Evolutionary conservation across 2,113 vertebrate species (phyloP).

Genomic region (Epinephelus moara): DNA sequence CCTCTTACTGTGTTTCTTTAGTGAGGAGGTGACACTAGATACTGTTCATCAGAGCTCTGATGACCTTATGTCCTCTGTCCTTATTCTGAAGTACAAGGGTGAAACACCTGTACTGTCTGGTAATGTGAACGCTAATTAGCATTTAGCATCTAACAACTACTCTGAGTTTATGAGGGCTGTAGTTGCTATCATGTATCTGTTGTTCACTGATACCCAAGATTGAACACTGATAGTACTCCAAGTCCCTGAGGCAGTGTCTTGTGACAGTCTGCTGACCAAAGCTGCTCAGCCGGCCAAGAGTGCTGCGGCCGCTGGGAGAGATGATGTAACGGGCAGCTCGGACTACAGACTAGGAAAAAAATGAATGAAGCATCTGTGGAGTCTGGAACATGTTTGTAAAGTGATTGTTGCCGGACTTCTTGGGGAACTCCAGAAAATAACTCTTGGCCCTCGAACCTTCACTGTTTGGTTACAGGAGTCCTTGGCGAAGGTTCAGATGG

Average conservation of each 20-base stretch:
- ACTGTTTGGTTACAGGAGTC: background rate
- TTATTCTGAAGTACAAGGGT: too few relatives aligned
- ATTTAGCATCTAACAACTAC: background rate
- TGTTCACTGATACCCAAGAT: background rate
- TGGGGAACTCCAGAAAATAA: slow-evolving; percentile 40
- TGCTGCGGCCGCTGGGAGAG: background rate
- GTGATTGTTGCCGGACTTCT: slow-evolving; percentile 24
- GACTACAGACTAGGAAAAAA: slow-evolving; percentile 6
- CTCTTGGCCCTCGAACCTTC: background rate
- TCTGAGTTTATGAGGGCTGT: background rate
- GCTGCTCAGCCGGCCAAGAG: background rate
- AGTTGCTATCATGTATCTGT: background rate
- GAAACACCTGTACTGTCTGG: too few relatives aligned
- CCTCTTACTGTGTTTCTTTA: too few relatives aligned
- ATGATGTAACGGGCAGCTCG: background rate
- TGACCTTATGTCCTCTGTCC: too few relatives aligned
- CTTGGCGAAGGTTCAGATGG: background rate
- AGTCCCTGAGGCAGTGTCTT: background rate
- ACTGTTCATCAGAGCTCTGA: too few relatives aligned
- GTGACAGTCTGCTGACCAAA: background rate
- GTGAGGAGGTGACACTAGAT: too few relatives aligned
- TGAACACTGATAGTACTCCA: background rate
- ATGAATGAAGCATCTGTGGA: background rate
- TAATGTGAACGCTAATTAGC: too few relatives aligned
- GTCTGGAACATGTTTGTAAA: background rate